Base-by-base conservation (phyloP, 2,797 vertebrate species). In the Enteromius radiatus region DNA sequence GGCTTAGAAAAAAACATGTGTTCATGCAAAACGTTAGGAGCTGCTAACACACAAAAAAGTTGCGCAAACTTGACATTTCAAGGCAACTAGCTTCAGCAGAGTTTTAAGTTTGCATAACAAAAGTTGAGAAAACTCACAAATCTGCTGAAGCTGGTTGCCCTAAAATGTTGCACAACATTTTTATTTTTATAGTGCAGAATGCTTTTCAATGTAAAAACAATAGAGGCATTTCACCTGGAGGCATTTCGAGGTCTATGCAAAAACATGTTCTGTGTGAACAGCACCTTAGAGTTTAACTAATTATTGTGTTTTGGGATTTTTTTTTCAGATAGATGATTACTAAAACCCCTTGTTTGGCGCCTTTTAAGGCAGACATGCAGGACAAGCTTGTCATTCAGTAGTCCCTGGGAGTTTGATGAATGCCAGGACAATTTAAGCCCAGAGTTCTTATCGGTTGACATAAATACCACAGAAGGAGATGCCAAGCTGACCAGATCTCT, bases 391-490 rank as follows among this genome's bases (percentile, higher is more conserved):
- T 45, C 33, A 61, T 59, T 78, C 67, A 26, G 56, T 64, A 67
- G 79, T 77, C 74, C 64, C 65, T 78, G 17, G 65, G 78, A 78
- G 80, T 43, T 43, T 74, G 31, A 71, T 85, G 81, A 87, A 78
- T 84, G 87, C 78, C 84, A 81, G n/a, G 41, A 65, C 31, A 78
- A 21, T 56, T 17, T 12, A 10, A 73, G 31, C 31, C 43, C 33
- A 75, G 70, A 61, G 43, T 52, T 77, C 75, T 71, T 81, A 76
- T 84, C 71, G 76, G 41, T 70, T 70, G 52, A 63, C 73, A 76
- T 59, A 77, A 80, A 84, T 81, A 61, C 64, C 78, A 77, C 54
- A 64, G 36, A 59, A 63, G 10, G 45, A 84, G 33, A 84, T 67
- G 76, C 83, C 83, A 80, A 43, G 65, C 45, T 61, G 14, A 14